phyloP scores from a whole-genome alignment of 2,797 vertebrate genomes.

The Enteromius radiatus region DNA sequence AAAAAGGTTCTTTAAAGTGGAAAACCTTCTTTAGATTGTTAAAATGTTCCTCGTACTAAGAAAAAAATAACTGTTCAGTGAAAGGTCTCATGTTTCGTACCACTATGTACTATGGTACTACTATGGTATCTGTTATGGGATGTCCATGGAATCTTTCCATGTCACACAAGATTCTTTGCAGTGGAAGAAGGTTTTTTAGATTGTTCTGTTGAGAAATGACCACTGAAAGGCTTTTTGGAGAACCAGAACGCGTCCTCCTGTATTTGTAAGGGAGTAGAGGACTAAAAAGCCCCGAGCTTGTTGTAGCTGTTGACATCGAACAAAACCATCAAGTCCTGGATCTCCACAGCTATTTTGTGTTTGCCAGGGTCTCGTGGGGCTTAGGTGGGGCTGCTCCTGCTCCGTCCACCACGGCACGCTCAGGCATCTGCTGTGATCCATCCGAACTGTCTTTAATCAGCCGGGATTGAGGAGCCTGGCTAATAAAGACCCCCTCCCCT shows the following conservation, averaged over 20 bases:
- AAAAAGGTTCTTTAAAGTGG: not conserved
- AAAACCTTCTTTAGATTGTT: not conserved
- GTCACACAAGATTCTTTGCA: not conserved
- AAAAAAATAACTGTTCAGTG: not conserved
- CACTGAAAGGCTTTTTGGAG: not conserved
- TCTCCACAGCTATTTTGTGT: not conserved
- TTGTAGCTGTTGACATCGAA: not conserved
- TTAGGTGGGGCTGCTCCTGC: conserved; percentile 49
- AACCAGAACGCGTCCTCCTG: not conserved
- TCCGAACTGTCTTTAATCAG: conserved; percentile 79
- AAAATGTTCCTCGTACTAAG: not conserved
- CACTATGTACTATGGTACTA: no score
- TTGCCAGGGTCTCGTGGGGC: not conserved
- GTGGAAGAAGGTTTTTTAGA: not conserved
- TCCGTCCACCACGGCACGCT: conserved; percentile 55
- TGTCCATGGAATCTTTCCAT: not conserved
- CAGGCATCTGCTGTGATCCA: conserved; percentile 74
- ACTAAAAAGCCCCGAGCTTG: not conserved
- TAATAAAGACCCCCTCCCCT: conserved; percentile 62
- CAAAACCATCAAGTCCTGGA: not conserved
- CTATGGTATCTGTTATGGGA: no score
- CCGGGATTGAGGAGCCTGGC: conserved; percentile 64
- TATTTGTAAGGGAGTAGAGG: conserved; percentile 46
- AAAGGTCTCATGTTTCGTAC: not conserved
- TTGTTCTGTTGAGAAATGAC: not conserved